Percentiles rank a stretch among this genome's conserved stretches.
phyloP scores from a whole-genome alignment of 2,888 invertebrate species.

The Cerceris rybyensis region DNA sequence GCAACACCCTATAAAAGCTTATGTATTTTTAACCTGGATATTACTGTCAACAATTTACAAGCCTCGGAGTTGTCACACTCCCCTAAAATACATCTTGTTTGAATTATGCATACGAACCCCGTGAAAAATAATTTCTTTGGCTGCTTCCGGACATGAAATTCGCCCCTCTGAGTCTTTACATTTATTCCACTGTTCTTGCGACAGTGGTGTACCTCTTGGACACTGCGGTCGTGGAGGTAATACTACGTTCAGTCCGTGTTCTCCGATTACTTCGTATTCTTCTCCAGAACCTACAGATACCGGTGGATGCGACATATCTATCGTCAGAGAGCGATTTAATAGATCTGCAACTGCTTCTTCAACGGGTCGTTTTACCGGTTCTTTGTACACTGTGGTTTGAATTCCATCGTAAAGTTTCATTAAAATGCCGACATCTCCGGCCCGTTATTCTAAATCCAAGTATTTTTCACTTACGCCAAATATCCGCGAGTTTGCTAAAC shows the following conservation, averaged over 20 bases:
- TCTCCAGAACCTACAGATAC: slow-evolving; percentile 84
- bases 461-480: slow-evolving; percentile 83
- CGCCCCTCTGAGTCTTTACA: slow-evolving; percentile 91
- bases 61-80: too few species aligned
- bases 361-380: slow-evolving; percentile 85
- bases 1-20: slow-evolving; percentile 87
- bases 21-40: background rate
- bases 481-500: slow-evolving; percentile 93
- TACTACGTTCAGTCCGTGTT: slow-evolving; percentile 83
- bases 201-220: slow-evolving; percentile 85
- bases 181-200: slow-evolving; percentile 91
- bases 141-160: slow-evolving; percentile 89
- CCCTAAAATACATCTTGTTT: background rate
- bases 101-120: slow-evolving; percentile 86
- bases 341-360: slow-evolving; percentile 86
- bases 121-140: slow-evolving; percentile 94
- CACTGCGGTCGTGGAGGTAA: slow-evolving; percentile 86
- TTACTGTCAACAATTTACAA: too few species aligned
- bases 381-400: slow-evolving; percentile 84
- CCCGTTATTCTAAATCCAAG: slow-evolving; percentile 1
- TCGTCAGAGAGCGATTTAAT: slow-evolving; percentile 82
- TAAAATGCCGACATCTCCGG: background rate
- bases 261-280: slow-evolving; percentile 88
- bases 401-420: slow-evolving; percentile 11
- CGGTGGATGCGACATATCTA: slow-evolving; percentile 70